These are phyloP conservation scores for Paradoxurus hermaphroditus DNA, from an alignment of 2,113 vertebrate genomes.

Conservation along the genomic window DNA sequence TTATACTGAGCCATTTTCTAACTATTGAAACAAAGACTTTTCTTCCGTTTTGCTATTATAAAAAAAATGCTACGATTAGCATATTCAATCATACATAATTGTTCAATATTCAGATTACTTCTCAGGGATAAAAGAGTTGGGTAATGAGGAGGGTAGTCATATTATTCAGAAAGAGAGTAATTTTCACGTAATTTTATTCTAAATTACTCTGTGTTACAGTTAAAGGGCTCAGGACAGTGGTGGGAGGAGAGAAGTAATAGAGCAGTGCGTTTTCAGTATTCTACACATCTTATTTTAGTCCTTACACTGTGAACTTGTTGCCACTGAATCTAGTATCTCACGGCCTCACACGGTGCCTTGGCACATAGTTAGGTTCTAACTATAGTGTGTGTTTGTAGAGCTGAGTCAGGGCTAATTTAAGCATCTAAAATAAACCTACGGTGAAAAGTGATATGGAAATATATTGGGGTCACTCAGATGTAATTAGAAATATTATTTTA, in stretches of 20 bases:
- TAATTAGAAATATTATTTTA: not conserved
- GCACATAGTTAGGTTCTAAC: not conserved
- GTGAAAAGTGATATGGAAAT: not conserved
- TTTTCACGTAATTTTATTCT: not conserved
- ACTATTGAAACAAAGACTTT: not conserved
- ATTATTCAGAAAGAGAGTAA: not conserved
- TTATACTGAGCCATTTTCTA: not conserved
- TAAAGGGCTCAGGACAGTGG: not conserved
- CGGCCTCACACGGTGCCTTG: not conserved
- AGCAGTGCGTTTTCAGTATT: not conserved
- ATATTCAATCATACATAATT: not conserved
- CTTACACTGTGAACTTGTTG: not conserved
- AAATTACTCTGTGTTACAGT: not conserved
- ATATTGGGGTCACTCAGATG: not conserved
- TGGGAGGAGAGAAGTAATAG: not conserved
- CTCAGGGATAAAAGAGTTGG: not conserved
- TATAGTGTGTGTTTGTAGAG: not conserved
- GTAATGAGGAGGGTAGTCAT: not conserved
- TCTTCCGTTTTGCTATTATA: not conserved
- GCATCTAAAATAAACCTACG: not conserved
- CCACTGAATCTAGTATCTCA: not conserved
- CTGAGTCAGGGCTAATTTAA: not conserved
- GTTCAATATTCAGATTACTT: not conserved
- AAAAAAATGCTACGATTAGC: not conserved
- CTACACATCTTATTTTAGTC: not conserved